Base-by-base conservation (phyloP, 2,888 invertebrate species). In the Trachelus stipa region DNA sequence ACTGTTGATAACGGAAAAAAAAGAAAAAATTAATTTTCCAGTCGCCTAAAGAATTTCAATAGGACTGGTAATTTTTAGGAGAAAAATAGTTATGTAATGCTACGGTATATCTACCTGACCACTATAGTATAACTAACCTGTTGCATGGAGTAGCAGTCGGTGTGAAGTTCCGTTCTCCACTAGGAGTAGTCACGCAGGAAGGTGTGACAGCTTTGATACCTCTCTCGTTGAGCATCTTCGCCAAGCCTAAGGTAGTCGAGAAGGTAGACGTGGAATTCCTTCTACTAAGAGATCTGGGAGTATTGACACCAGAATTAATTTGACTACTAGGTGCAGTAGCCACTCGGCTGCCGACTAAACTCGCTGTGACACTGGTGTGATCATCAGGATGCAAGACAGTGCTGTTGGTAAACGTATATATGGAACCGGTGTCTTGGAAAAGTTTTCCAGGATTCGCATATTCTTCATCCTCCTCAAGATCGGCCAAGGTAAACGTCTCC, bases 321-420 rank as follows among this genome's bases (percentile, higher is more conserved):
- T 86, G 87, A 83, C 90, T 89, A 90, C 90, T 88, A 85, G 93
- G 85, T 86, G 88, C 95, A 83, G 94, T 96, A 88, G 94, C 94
- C 90, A 96, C 94, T 89, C 93, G 94, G 81, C 95, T 95, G 69
- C 94, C 94, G 34, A 93, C 92, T 69, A 94, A 91, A 84, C 94
- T 94, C 73, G 93, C 92, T 69, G 94, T 94, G 12, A 95, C 95
- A 81, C 94, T 93, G 78, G 95, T 95, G 78, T 96, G 96, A 91
- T 97, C 97, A 90, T 97, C 97, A 0, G 98, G 98, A 92, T 98
- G 98, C 92, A 97, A 93, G 30, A 98, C 97, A 80, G 96, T 96
- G 89, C 98, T 96, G 88, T 96, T 97, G 11, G 98, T 98, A 87
- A 94, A 96, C 0, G 98, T 98, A 88, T 96, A 98, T 12, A 97